Base-by-base conservation (phyloP, 1,140 invertebrate genomes). In the Chymomyza costata region DNA sequence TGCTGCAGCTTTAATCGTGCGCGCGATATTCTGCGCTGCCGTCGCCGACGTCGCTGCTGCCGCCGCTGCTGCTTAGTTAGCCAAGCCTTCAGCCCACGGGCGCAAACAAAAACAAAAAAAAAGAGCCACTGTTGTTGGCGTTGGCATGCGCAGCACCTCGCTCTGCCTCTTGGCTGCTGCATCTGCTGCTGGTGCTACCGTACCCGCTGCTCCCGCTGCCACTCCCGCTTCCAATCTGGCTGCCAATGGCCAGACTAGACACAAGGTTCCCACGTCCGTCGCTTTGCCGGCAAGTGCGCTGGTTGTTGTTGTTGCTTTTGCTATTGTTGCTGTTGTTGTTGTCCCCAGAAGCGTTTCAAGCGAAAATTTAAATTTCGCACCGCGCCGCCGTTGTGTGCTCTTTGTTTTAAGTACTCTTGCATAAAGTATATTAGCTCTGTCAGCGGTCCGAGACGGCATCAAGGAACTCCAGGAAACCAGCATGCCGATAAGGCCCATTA, bases 341-440 rank as follows among this genome's bases (percentile, higher is more conserved):
- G 73, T 78, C 73, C 67, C 73, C 73, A 78, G 73, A 78, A 78
- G 73, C 73, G 67, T 78, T 78, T 78, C 73, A 63, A 71, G 67
- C 67, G 73, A 78, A 78, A 78, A 80, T 78, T 78, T 78, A 80
- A 78, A 78, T 78, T 78, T 78, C 73, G 73, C 73, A 80, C 70
- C 70, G 73, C 66, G 39, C 34, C 56, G 53, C 14, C n/a, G n/a
- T n/a, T n/a, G n/a, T n/a, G n/a, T n/a, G n/a, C n/a, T n/a, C n/a
- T n/a, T n/a, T 74, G 67, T 71, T 71, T 71, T 53, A 35, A 21
- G n/a, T n/a, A n/a, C n/a, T n/a, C n/a, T n/a, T n/a, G n/a, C n/a
- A n/a, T n/a, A n/a, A n/a, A n/a, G n/a, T n/a, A n/a, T n/a, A n/a
- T n/a, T n/a, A n/a, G n/a, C n/a, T n/a, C n/a, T n/a, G n/a, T n/a